phyloP scores from a whole-genome alignment of 2,888 invertebrate species.

The Sesia bembeciformis region DNA sequence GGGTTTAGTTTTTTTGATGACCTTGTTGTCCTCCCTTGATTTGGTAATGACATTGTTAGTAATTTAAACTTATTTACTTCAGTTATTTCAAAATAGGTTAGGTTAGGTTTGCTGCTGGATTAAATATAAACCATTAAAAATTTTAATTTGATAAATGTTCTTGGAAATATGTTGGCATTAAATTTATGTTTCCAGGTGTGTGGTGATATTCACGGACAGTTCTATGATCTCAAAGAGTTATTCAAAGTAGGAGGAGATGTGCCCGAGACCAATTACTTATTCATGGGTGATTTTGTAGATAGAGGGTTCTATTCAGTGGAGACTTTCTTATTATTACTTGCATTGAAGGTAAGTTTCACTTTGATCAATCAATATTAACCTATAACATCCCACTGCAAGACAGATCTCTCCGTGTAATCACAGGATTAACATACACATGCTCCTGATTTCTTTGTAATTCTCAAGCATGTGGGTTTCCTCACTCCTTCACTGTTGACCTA shows the following conservation, averaged over 20 bases:
- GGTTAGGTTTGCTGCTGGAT: background rate
- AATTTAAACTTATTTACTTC: too few relatives aligned
- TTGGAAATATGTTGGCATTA: background rate
- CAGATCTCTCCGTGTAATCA: too few relatives aligned
- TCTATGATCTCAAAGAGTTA: conserved; percentile 97
- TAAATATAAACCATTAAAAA: background rate
- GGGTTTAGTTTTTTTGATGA: too few relatives aligned
- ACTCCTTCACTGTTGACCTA: too few relatives aligned
- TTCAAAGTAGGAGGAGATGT: conserved; percentile 99
- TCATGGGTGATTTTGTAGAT: conserved; percentile 99
- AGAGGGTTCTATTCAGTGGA: conserved; percentile 99
- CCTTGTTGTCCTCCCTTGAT: too few relatives aligned
- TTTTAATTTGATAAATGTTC: background rate
- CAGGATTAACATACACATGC: too few relatives aligned
- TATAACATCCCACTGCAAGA: too few relatives aligned
- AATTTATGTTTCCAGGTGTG: conserved; percentile 85
- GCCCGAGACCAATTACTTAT: conserved; percentile 98
- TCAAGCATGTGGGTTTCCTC: too few relatives aligned
- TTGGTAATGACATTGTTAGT: too few relatives aligned
- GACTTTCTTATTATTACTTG: conserved; percentile 96
- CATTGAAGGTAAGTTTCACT: conserved; percentile 85
- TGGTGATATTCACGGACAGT: conserved; percentile 99
- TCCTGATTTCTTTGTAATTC: too few relatives aligned
- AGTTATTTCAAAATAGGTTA: too few relatives aligned
- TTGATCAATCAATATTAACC: too few relatives aligned